Conservation (phyloP, 2,113 vertebrate species). For the Gavialis gangeticus region DNA sequence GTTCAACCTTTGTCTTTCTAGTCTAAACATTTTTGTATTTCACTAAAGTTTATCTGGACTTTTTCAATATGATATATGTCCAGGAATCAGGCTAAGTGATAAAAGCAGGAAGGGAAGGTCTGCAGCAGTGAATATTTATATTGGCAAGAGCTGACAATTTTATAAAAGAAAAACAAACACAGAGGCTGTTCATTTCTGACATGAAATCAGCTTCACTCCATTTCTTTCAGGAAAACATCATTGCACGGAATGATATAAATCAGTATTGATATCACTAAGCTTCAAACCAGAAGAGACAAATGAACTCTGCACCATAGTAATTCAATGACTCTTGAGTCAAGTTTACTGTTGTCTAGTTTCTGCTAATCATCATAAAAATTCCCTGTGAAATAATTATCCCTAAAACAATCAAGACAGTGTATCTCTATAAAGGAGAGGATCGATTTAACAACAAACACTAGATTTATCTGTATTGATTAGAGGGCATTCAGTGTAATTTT, state of each 20-base stretch:
- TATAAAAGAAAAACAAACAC: slow-evolving; percentile 81
- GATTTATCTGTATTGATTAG: slow-evolving; percentile 89
- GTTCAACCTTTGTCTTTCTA: slow-evolving; percentile 68
- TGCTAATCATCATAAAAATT: slow-evolving; percentile 83
- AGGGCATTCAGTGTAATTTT: slow-evolving; percentile 84
- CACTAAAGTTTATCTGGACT: slow-evolving; percentile 74
- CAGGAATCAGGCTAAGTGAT: slow-evolving; percentile 73
- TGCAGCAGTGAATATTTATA: slow-evolving; percentile 86
- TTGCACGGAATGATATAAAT: slow-evolving; percentile 74
- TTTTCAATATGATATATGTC: slow-evolving; percentile 75
- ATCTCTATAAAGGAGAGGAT: slow-evolving; percentile 83
- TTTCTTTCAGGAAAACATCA: slow-evolving; percentile 77
- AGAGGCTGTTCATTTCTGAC: slow-evolving; percentile 80
- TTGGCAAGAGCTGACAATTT: slow-evolving; percentile 81
- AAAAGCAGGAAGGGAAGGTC: slow-evolving; percentile 80
- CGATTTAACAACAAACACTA: slow-evolving; percentile 90
- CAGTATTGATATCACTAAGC: slow-evolving; percentile 69
- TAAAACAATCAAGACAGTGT: slow-evolving; percentile 87
- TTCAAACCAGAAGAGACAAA: slow-evolving; percentile 68
- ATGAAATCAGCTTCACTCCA: slow-evolving; percentile 71
- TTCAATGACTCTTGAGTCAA: slow-evolving; percentile 73
- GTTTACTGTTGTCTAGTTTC: slow-evolving; percentile 79
- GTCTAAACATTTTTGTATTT: slow-evolving; percentile 74
- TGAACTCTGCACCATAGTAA: slow-evolving; percentile 62
- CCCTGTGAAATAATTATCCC: slow-evolving; percentile 82